Base-by-base conservation (phyloP, 2,888 invertebrate genomes). In the Pheosia gnoma region DNA sequence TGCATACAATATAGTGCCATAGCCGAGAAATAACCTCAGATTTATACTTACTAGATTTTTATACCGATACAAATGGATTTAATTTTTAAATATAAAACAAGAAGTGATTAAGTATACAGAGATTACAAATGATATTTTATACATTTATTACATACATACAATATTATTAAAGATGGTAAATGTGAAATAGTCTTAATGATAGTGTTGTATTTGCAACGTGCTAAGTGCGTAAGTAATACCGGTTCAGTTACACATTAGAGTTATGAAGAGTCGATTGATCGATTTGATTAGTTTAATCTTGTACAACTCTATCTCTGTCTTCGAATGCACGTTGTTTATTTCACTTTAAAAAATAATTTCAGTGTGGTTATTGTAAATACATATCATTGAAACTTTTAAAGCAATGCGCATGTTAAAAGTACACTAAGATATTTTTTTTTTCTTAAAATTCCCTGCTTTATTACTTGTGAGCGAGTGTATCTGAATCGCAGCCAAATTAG, bases 101-200 rank as follows among this genome's bases (percentile, higher is more conserved):
- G 77, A 89, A 89, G 91, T 93, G 93, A 93, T 92, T 93, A 91
- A 90, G 91, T 93, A 93, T 93, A 93, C 93, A 93, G 93, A 93
- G 91, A 93, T 92, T 92, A 93, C 89, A 93, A 93, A 93, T 93
- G 92, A 93, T 93, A 93, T 93, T 93, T 93, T 93, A 93, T 93
- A 93, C 93, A 93, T 91, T 93, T 93, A 93, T 93, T 93, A 93
- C 91, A 91, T 85, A 92, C 91, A 91, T 85, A 92, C 91, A 91
- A 90, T 92, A 92, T 93, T 92, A 92, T 91, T 90, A 90, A 89
- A 57, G 58, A 72, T 74, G 69, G 83, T 89, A 87, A 90, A 88
- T 88, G 90, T 91, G 90, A 88, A 91, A 91, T 93, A 93, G 91
- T 86, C 85, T 89, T 92, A 91, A 89, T 82, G 81, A 86, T 90